Percentiles rank a stretch among this genome's conserved stretches.
Conservation (phyloP, 2,888 invertebrate genomes). For the Heteromurus nitidus region DNA sequence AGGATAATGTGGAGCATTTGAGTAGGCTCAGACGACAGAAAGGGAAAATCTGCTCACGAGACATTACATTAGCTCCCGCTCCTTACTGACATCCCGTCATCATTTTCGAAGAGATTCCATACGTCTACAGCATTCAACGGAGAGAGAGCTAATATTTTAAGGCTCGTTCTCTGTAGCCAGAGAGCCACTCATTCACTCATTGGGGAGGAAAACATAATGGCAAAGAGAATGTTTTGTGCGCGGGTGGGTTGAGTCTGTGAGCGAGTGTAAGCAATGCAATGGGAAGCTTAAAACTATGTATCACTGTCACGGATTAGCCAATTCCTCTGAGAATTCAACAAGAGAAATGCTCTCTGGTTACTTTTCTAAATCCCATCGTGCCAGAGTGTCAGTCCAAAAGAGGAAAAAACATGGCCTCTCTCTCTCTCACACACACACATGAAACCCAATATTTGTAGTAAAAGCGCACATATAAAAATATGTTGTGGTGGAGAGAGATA, state of each 20-base stretch:
- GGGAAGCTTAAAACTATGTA: constrained; percentile 19
- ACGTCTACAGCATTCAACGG: background rate
- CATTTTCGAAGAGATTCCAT: constrained; percentile 8
- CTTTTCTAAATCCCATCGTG: constrained; percentile 10
- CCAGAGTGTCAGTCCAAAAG: constrained; percentile 2
- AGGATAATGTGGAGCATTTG: background rate
- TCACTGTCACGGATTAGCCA: constrained; percentile 26
- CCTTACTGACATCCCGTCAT: constrained; percentile 3
- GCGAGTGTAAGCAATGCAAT: background rate
- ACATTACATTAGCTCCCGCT: constrained; percentile 7
- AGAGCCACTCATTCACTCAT: background rate
- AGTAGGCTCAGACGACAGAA: background rate
- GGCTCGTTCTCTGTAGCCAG: background rate
- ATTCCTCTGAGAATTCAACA: constrained; percentile 28
- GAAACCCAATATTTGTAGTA: too few species aligned
- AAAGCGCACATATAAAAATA: too few species aligned
- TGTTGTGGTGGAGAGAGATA: too few species aligned
- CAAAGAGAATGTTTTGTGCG: background rate
- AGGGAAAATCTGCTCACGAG: constrained; percentile 1
- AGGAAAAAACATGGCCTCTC: too few species aligned
- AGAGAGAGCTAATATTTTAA: background rate
- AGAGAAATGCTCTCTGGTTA: constrained; percentile 15
- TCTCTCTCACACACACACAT: too few species aligned
- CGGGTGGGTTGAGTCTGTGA: background rate
- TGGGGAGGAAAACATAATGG: background rate